A percentile compares a stretch with the other conserved stretches of the same genome.
phyloP scores from a whole-genome alignment of 2,797 vertebrate species.

The Galagoides demidoff region DNA sequence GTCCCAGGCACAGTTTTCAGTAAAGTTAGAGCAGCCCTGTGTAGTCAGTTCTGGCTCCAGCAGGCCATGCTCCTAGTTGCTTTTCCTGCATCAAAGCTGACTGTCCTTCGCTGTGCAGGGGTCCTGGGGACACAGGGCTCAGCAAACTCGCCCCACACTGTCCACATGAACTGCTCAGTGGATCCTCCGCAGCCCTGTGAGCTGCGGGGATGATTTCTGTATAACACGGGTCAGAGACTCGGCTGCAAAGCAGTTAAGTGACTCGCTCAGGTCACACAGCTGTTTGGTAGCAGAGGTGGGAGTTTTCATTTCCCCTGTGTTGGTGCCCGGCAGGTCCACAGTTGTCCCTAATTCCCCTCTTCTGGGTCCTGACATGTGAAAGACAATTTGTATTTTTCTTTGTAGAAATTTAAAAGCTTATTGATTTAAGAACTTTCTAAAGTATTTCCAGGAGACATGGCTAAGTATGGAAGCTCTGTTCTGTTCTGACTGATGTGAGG shows the following conservation, averaged over 20 bases:
- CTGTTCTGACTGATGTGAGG: too few species aligned
- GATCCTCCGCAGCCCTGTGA: fast-evolving
- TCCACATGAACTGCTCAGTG: fast-evolving
- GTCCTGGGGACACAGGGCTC: fast-evolving
- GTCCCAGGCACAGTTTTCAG: background rate
- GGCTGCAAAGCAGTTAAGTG: background rate
- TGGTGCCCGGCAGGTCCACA: background rate
- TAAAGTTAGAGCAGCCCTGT: fast-evolving
- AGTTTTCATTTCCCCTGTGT: background rate
- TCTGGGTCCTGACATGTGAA: background rate
- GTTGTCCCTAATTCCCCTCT: fast-evolving
- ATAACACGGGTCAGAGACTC: too few species aligned
- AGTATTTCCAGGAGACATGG: constrained; percentile 99
- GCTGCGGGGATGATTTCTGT: background rate
- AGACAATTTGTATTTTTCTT: constrained; percentile 46
- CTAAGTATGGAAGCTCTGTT: constrained; percentile 93
- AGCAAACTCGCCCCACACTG: background rate
- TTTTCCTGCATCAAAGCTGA: fast-evolving
- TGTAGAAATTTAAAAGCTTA: constrained; percentile 98
- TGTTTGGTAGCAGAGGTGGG: background rate
- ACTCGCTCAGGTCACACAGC: background rate
- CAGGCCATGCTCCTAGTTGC: background rate
- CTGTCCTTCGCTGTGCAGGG: fast-evolving
- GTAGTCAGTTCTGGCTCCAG: background rate
- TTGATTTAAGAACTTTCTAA: constrained; percentile 97